Evolutionary conservation across 2,888 invertebrate genomes (phyloP), one percentile per base, ranked within the genome.

Genomic region (Lamellibrachia columna): DNA sequence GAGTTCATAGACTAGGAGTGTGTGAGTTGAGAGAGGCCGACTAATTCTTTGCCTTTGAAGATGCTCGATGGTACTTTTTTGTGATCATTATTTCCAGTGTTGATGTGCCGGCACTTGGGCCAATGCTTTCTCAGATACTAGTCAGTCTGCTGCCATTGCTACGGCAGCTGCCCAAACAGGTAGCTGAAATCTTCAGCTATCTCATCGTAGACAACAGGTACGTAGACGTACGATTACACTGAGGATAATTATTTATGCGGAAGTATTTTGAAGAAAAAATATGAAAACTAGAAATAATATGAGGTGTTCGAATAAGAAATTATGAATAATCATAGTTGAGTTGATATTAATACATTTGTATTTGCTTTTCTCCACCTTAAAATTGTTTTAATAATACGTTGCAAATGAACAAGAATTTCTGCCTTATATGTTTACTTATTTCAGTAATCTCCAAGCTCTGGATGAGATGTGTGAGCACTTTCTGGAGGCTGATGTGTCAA

Each of bases 101-200:
- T 90, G 96, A 96, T 93, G 92, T 96, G 60, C 95, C 96, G 53
- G 95, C 96, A 28, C 96, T 99, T 52, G 98, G 98, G 0, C 98
- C 98, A 0, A 97, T 98, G 93, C 96, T 99, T 94, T 98, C 98
- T 11, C 98, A 98, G 93, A 98, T 99, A 94, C 98, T 98, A 52
- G 98, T 98, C 2, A 98, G 98, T 0, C 96, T 99, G 91, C 97
- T 98, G 93, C 98, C 98, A 1, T 97, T 98, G 92, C 97, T 98
- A n/a, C 97, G 97, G 53, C 97, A 97, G 92, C 97, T 98, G 93
- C 97, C 98, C 0, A 97, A 97, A 90, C 98, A 98, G 96, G 97
- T 98, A 7, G 98, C 98, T 94, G 97, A 97, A 92, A 98, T 98
- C 95, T 98, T 98, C 94, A 97, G 98, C 93, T 98, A 98, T 95